Conservation (phyloP, 2,888 invertebrate species). For the Acanthosepion lycidas region DNA sequence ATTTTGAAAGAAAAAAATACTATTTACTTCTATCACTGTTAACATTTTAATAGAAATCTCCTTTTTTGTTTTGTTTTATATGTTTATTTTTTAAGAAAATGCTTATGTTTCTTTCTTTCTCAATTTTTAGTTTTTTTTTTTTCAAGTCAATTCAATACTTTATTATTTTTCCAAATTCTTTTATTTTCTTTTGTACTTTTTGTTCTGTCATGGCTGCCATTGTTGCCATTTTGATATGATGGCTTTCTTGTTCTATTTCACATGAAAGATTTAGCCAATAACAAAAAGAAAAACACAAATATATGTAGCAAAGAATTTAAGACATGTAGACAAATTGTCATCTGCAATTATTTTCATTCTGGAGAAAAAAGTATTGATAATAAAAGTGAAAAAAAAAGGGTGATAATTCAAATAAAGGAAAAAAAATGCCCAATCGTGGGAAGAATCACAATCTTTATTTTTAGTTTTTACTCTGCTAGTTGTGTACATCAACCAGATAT, state of each 20-base stretch:
- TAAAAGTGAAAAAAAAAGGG: background rate
- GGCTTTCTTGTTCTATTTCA: background rate
- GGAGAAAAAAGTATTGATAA: background rate
- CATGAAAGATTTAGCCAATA: background rate
- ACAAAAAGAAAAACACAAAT: background rate
- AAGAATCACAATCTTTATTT: background rate
- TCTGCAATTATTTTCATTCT: background rate
- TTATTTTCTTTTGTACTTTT: background rate
- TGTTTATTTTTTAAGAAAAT: background rate
- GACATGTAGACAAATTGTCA: slow-evolving; percentile 17
- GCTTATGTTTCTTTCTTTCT: background rate
- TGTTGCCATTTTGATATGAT: background rate
- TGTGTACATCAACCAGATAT: background rate
- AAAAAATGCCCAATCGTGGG: background rate
- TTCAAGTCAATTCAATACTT: background rate
- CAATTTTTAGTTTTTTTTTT: background rate
- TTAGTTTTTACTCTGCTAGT: background rate
- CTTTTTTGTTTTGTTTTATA: no score
- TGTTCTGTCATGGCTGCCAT: background rate
- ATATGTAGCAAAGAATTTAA: background rate
- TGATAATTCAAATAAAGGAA: background rate
- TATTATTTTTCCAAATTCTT: background rate
- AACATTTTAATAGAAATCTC: no score
- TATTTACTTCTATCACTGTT: background rate
- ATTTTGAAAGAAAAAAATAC: background rate